phyloP scores from a whole-genome alignment of 1,140 invertebrate species.

The Penaeus japonicus region DNA sequence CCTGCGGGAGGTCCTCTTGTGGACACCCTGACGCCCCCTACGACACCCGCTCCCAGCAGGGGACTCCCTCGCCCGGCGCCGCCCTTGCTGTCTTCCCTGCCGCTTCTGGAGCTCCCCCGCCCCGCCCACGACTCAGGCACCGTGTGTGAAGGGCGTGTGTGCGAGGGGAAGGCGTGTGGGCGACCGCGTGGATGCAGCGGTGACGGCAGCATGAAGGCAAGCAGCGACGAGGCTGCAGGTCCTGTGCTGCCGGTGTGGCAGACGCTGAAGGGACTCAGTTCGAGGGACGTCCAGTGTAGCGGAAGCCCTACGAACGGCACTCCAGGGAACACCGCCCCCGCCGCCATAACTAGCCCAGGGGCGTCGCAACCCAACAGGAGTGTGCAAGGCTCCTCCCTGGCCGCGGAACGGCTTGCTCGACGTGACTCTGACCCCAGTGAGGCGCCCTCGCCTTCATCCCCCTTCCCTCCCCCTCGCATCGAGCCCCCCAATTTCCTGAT shows the following conservation, averaged over 20 bases:
- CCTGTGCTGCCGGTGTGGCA: conserved; percentile 45
- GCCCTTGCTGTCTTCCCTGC: conserved; percentile 1
- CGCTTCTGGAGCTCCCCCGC: conserved; percentile 22
- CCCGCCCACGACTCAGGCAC: conserved; percentile 17
- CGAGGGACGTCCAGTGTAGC: conserved; percentile 27
- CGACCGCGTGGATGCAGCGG: conserved; percentile 49
- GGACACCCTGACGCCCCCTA: conserved; percentile 10
- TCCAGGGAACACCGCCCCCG: neutral
- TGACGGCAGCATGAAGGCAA: conserved; percentile 44
- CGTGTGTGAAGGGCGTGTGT: conserved; percentile 48
- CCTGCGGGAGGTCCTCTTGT: neutral
- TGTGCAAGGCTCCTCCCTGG: neutral
- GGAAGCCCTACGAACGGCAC: conserved; percentile 11
- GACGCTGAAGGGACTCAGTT: conserved; percentile 52
- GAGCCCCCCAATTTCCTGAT: conserved; percentile 15
- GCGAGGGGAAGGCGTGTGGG: conserved; percentile 40
- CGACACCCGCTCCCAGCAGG: neutral
- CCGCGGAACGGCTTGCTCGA: conserved; percentile 42
- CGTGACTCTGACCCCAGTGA: conserved; percentile 31
- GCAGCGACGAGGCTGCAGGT: conserved; percentile 35
- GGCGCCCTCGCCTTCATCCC: neutral
- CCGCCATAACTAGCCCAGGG: neutral
- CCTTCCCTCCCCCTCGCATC: neutral
- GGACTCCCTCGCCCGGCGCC: neutral
- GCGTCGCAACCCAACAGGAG: neutral